Evolutionary conservation across 2,888 invertebrate species (phyloP).

Genomic region (Resseliella maxima): DNA sequence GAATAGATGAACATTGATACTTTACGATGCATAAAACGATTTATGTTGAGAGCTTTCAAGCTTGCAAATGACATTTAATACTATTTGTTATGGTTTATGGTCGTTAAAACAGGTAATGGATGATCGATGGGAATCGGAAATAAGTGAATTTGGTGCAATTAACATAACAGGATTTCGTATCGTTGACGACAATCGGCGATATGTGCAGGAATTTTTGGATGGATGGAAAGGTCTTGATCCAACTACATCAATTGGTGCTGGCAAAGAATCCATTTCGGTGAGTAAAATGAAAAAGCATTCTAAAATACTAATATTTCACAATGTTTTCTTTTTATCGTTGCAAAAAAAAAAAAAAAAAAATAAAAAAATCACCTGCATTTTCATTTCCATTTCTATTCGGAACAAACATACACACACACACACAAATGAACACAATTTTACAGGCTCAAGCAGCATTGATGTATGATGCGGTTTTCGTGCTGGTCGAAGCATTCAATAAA

Average conservation of each 20-base stretch:
- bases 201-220: slow-evolving; percentile 88
- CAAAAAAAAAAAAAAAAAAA: too few relatives aligned
- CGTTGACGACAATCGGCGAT: slow-evolving; percentile 83
- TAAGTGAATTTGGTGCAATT: slow-evolving; percentile 96
- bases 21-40: background rate
- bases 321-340: too few relatives aligned
- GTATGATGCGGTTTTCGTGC: slow-evolving; percentile 93
- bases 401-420: background rate
- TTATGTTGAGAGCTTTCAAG: slow-evolving; percentile 26
- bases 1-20: background rate
- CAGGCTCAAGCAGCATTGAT: slow-evolving; percentile 94
- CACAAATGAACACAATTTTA: background rate
- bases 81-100: slow-evolving; percentile 50
- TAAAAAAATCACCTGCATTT: too few relatives aligned
- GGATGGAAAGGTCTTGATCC: slow-evolving; percentile 88
- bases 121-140: slow-evolving; percentile 94
- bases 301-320: too few relatives aligned
- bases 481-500: slow-evolving; percentile 90
- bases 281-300: slow-evolving; percentile 65
- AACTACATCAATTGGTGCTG: slow-evolving; percentile 77
- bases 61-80: slow-evolving; percentile 15
- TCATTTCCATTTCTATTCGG: too few relatives aligned
- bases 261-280: slow-evolving; percentile 89
- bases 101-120: slow-evolving; percentile 84
- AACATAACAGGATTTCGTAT: slow-evolving; percentile 98